phyloP scores from a whole-genome alignment of 2,113 vertebrate genomes.

The Sphaerodactylus townsendi region DNA sequence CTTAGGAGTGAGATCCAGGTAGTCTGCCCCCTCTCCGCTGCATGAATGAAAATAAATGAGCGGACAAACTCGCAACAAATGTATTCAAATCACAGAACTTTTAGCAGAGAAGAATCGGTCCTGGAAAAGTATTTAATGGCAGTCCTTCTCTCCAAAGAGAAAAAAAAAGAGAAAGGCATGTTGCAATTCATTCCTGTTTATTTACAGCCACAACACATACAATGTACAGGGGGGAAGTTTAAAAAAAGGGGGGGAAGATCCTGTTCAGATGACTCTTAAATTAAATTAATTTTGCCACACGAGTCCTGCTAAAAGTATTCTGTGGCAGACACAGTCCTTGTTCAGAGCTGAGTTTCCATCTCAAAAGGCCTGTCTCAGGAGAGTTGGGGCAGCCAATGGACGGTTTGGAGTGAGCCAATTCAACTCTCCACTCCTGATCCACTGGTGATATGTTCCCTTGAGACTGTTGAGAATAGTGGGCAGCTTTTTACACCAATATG shows the following conservation, averaged over 20 bases:
- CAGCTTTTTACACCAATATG: neutral
- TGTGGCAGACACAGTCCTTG: neutral
- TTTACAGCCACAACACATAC: conserved; percentile 21
- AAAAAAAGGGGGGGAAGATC: neutral
- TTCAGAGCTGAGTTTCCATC: no score
- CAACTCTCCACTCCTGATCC: neutral
- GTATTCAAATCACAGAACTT: neutral
- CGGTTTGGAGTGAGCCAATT: neutral
- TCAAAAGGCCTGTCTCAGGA: neutral
- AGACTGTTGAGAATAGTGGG: neutral
- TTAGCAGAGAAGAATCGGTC: neutral
- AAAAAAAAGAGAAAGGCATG: neutral
- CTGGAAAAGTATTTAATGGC: neutral
- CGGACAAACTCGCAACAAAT: neutral
- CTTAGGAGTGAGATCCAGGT: no score
- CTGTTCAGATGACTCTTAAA: neutral
- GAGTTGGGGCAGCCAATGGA: neutral
- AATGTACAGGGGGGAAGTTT: conserved; percentile 4
- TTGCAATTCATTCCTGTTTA: neutral
- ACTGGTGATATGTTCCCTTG: neutral
- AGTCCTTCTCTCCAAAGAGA: neutral
- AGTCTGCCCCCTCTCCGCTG: no score
- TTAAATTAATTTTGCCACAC: neutral
- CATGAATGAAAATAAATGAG: neutral
- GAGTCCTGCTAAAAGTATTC: neutral